These are phyloP conservation scores for Danio albolineatus DNA, from an alignment of 2,797 vertebrate genomes.

Conservation along the genomic window DNA sequence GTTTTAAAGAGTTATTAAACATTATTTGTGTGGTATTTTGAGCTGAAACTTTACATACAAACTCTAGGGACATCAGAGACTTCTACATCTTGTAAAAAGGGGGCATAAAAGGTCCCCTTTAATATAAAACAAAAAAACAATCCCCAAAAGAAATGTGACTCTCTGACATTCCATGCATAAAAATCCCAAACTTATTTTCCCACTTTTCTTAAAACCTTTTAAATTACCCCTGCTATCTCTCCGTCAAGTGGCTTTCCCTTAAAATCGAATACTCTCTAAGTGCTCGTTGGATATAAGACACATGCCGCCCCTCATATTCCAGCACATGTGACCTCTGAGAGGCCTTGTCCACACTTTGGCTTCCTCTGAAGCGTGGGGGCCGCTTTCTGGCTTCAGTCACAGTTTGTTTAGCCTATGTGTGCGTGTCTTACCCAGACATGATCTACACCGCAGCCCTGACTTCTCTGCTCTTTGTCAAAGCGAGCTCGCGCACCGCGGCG, in stretches of 20 bases:
- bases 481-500: slow-evolving; percentile 37
- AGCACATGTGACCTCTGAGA: slow-evolving; percentile 71
- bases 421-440: slow-evolving; percentile 50
- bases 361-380: slow-evolving; percentile 70
- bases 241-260: slow-evolving; percentile 29
- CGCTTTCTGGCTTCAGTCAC: slow-evolving; percentile 64
- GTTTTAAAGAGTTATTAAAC: no score
- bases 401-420: slow-evolving; percentile 58
- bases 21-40: no score
- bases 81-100: no score
- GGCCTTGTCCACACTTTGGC: slow-evolving; percentile 74
- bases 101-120: no score
- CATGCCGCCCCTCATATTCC: slow-evolving; percentile 74
- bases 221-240: slow-evolving; percentile 15
- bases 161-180: background rate
- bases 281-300: slow-evolving; percentile 57
- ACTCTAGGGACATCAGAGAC: no score
- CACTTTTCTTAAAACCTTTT: background rate
- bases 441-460: slow-evolving; percentile 54
- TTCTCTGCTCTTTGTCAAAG: slow-evolving; percentile 56
- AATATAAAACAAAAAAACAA: no score
- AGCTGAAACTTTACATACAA: no score
- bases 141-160: background rate
- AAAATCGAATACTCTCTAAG: slow-evolving; percentile 18
- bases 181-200: background rate